Conservation (phyloP, 2,797 vertebrate species). For the Austrolebias charrua region DNA sequence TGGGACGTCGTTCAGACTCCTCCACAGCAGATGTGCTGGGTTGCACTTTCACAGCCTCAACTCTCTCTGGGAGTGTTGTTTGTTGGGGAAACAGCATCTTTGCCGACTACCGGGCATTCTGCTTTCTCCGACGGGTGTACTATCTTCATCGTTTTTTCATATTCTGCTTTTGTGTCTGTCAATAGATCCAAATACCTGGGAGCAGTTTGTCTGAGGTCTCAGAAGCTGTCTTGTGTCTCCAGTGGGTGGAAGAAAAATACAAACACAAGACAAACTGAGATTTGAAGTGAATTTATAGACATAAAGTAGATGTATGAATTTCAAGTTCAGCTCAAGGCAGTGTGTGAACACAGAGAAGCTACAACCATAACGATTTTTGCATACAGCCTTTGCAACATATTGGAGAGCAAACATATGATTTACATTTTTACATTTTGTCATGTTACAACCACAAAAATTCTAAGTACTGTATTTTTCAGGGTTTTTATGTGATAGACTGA, state of each 20-base stretch:
- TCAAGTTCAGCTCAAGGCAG: constrained; percentile 32
- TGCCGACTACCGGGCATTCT: constrained; percentile 22
- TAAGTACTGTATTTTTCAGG: too few relatives aligned
- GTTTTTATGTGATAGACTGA: too few relatives aligned
- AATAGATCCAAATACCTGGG: constrained; percentile 58
- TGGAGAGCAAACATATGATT: constrained; percentile 17
- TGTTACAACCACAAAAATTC: too few relatives aligned
- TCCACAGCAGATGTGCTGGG: constrained; percentile 69
- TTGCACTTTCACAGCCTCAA: constrained; percentile 50
- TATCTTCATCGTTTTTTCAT: constrained; percentile 27
- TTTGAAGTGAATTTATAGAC: constrained; percentile 56
- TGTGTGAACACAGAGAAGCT: constrained; percentile 13
- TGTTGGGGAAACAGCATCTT: constrained; percentile 57
- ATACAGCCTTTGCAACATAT: constrained; percentile 7
- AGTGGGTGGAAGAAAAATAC: constrained; percentile 58
- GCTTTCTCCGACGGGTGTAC: constrained; percentile 51
- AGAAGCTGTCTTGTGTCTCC: constrained; percentile 46
- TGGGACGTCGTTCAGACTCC: constrained; percentile 66
- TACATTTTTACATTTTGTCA: too few relatives aligned
- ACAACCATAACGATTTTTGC: constrained; percentile 10
- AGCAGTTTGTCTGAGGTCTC: constrained; percentile 59
- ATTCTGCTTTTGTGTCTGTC: constrained; percentile 34
- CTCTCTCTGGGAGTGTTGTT: constrained; percentile 56
- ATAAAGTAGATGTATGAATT: constrained; percentile 46
- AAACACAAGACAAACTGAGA: constrained; percentile 55